Percentiles rank a stretch among this genome's conserved stretches.
phyloP scores from a whole-genome alignment of 2,888 invertebrate species.

The Sminthurinus aureus region DNA sequence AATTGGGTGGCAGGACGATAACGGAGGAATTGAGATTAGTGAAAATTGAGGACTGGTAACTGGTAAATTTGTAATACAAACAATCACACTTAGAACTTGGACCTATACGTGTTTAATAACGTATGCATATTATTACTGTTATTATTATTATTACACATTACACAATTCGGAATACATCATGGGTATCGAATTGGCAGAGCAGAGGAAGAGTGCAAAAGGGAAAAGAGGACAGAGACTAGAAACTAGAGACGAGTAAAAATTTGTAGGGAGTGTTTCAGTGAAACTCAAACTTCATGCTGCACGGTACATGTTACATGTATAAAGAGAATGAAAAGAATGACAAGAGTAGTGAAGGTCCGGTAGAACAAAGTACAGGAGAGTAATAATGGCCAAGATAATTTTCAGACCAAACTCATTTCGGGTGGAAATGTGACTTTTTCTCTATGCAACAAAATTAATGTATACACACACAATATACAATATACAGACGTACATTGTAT shows the following conservation, averaged over 20 bases:
- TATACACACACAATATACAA: background rate
- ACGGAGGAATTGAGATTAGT: background rate
- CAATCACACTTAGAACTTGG: no score
- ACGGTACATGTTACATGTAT: background rate
- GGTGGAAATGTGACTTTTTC: slow-evolving; percentile 32
- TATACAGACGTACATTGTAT: background rate
- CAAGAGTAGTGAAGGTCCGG: background rate
- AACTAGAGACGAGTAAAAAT: background rate
- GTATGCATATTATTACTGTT: background rate
- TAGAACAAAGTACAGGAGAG: background rate
- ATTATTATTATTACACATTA: no score
- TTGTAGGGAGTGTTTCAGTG: background rate
- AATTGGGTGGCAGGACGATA: background rate
- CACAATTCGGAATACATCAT: no score
- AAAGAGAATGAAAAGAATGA: no score
- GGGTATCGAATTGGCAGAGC: background rate
- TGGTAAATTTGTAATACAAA: background rate
- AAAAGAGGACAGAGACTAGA: background rate
- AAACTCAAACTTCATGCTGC: background rate
- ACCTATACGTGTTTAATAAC: no score
- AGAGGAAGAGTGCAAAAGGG: background rate
- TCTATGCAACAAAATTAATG: background rate
- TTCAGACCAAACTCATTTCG: slow-evolving; percentile 28
- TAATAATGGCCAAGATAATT: slow-evolving; percentile 19
- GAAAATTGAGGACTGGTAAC: slow-evolving; percentile 1